phyloP scores from a whole-genome alignment of 2,888 invertebrate species.

The Pollenia angustigena region DNA sequence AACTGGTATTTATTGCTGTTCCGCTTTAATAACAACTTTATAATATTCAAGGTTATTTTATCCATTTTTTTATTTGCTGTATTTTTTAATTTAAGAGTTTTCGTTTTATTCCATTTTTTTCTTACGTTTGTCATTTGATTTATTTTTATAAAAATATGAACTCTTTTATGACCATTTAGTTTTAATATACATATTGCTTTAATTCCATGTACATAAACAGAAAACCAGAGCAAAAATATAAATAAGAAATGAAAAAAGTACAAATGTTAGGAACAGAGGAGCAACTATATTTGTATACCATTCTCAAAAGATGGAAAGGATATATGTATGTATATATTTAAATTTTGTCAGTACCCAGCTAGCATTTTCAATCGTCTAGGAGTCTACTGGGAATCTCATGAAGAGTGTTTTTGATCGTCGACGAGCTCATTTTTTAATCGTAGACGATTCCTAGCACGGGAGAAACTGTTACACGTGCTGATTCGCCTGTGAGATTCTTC shows the following conservation, averaged over 20 bases:
- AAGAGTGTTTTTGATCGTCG: too few relatives aligned
- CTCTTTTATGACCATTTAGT: constrained; percentile 51
- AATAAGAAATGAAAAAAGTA: neutral
- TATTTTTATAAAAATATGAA: constrained; percentile 22
- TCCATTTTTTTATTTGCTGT: constrained; percentile 8
- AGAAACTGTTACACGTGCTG: too few relatives aligned
- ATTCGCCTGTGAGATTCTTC: too few relatives aligned
- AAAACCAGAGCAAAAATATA: neutral
- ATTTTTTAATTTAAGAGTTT: constrained; percentile 9
- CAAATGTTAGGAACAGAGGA: neutral
- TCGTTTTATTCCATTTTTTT: neutral
- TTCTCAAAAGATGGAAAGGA: too few relatives aligned
- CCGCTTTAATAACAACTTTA: constrained; percentile 27
- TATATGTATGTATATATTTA: too few relatives aligned
- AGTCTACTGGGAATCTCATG: too few relatives aligned
- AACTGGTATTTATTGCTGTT: constrained; percentile 26
- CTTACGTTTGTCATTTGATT: constrained; percentile 2
- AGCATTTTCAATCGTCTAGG: too few relatives aligned
- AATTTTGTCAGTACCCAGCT: too few relatives aligned
- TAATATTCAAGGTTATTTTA: constrained; percentile 62
- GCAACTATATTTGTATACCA: too few relatives aligned
- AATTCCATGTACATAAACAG: neutral
- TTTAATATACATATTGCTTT: constrained; percentile 19
- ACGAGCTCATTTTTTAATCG: too few relatives aligned
- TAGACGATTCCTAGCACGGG: too few relatives aligned